These are phyloP conservation scores for Cynoglossus semilaevis DNA, from an alignment of 2,113 vertebrate species.

Conservation along the genomic window DNA sequence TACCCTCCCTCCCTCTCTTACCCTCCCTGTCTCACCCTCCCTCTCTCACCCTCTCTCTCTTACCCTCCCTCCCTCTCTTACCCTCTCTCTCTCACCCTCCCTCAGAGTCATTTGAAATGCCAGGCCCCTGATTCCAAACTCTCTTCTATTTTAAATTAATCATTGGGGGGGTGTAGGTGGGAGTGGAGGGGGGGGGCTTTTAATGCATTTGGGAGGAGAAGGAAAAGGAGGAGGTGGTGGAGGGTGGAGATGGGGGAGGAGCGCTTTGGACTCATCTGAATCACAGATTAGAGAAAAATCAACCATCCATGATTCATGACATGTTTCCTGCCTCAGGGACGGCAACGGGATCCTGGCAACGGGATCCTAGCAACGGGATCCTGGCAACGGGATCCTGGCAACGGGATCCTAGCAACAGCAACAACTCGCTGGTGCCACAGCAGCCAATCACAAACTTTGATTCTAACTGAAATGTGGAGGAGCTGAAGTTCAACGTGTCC, in stretches of 20 bases:
- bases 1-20: no score
- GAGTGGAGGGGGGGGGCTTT: conserved; percentile 39
- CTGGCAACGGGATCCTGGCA: conserved; percentile 81
- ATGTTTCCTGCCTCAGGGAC: conserved; percentile 82
- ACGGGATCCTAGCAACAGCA: conserved; percentile 91
- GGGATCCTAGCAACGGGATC: conserved; percentile 89
- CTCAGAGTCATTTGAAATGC: conserved; percentile 65
- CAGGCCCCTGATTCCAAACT: conserved; percentile 78
- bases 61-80: no score
- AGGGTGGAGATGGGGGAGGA: conserved; percentile 46
- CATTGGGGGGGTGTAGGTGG: conserved; percentile 66
- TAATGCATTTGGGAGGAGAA: conserved; percentile 53
- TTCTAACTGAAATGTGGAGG: conserved; percentile 64
- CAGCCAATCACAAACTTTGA: conserved; percentile 76
- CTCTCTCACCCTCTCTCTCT: no score
- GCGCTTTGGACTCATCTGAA: conserved; percentile 83
- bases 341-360: conserved; percentile 87
- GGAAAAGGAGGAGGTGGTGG: conserved; percentile 35
- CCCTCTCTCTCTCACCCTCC: no score
- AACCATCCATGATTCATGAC: conserved; percentile 94
- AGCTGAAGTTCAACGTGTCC: no score
- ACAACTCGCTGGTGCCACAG: conserved; percentile 39
- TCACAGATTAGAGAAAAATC: conserved; percentile 88
- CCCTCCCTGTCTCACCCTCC: no score
- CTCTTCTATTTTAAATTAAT: conserved; percentile 73